Conservation (phyloP, 2,113 vertebrate species). For the Mustela lutreola region DNA sequence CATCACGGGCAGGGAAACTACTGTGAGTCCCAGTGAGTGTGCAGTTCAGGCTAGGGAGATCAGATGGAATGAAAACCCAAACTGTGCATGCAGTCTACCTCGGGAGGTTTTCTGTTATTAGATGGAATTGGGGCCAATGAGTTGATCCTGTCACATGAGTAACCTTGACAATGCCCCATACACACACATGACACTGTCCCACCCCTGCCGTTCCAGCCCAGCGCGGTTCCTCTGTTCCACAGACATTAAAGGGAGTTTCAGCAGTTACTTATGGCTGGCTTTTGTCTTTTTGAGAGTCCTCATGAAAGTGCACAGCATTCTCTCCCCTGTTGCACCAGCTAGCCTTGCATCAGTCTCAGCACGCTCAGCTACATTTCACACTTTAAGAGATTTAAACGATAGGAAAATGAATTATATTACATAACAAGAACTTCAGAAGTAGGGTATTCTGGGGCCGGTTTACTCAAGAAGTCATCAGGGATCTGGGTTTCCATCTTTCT, state of each 20-base stretch:
- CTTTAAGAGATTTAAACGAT: not conserved
- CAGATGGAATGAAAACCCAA: not conserved
- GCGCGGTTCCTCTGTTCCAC: not conserved
- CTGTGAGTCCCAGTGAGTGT: not conserved
- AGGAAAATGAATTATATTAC: not conserved
- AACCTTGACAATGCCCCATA: not conserved
- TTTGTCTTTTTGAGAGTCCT: not conserved
- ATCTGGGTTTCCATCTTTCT: not conserved
- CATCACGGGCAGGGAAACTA: not conserved
- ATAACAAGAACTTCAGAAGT: not conserved
- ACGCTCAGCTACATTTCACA: not conserved
- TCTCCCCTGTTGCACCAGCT: not conserved
- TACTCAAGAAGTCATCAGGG: not conserved
- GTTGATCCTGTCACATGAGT: not conserved
- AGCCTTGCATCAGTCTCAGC: not conserved
- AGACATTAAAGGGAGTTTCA: slow-evolving; percentile 42
- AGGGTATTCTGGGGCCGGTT: not conserved
- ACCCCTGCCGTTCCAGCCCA: not conserved
- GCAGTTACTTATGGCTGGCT: not conserved
- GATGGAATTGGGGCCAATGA: not conserved
- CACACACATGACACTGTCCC: not conserved
- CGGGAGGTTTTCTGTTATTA: not conserved
- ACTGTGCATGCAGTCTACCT: not conserved
- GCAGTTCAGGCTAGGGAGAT: not conserved
- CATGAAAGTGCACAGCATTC: not conserved